phyloP scores from a whole-genome alignment of 2,113 vertebrate genomes.

The Herpailurus yagouaroundi region DNA sequence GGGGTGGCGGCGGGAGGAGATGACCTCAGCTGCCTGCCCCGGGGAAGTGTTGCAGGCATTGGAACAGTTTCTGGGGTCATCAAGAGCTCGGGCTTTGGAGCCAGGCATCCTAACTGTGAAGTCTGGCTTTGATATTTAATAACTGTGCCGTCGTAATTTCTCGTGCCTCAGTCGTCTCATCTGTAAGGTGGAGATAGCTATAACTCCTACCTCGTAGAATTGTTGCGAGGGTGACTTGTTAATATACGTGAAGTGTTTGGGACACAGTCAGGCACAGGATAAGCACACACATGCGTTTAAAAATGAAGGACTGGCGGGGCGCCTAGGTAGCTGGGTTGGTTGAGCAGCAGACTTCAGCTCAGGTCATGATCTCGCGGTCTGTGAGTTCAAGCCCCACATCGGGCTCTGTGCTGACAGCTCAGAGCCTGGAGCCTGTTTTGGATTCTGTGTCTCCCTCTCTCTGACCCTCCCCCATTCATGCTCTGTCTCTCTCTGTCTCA shows the following conservation, averaged over 20 bases:
- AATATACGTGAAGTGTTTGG: not conserved
- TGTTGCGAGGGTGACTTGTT: not conserved
- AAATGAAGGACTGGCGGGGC: not conserved
- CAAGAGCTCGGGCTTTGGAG: not conserved
- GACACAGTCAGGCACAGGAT: too few species aligned
- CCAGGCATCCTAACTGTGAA: not conserved
- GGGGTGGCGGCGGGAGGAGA: not conserved
- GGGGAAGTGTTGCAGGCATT: rapidly evolving
- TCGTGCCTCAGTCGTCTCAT: not conserved
- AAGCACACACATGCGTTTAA: not conserved
- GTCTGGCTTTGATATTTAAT: not conserved
- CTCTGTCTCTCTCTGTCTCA: too few species aligned
- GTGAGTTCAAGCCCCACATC: rapidly evolving
- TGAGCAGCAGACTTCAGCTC: too few species aligned
- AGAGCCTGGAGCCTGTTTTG: too few species aligned
- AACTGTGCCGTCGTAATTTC: not conserved
- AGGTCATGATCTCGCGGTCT: too few species aligned
- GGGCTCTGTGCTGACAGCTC: too few species aligned
- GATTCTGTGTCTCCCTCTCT: too few species aligned
- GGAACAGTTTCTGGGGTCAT: not conserved
- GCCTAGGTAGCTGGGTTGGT: too few species aligned
- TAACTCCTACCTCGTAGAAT: not conserved
- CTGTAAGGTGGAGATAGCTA: not conserved
- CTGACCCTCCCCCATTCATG: too few species aligned
- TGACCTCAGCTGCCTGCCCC: not conserved